Evolutionary conservation across 2,888 invertebrate species (phyloP), one percentile per base, ranked within the genome.

Genomic region (Silvanus unidentatus): DNA sequence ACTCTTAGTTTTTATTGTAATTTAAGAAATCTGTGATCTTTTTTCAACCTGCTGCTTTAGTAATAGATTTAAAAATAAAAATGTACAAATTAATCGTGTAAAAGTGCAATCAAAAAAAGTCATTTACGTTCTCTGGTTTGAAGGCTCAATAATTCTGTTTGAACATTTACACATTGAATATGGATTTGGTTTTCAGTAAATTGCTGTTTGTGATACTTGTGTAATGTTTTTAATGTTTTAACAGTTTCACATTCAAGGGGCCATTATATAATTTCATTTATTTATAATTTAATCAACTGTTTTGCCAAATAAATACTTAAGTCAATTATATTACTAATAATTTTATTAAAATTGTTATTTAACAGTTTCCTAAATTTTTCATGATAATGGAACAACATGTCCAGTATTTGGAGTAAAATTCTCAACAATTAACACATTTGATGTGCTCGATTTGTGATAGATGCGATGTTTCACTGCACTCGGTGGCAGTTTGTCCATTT

Each of bases 301-400:
- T 63, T 65, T 64, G 65, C 64, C 65, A 66, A 62, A 64, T 57
- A 65, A 62, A 62, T 58, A 57, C 56, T 57, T 60, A 57, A 58
- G 62, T 64, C 62, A 63, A 65, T 64, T 64, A 62, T 49, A 32
- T 12, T n/a, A n/a, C 32, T n/a, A 50, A 16, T 12, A 16, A 13
- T 34, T 30, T 30, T 14, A n/a, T 42, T 41, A 5, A 32, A 32
- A 32, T 12, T 5, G 32, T 12, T 22, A 22, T n/a, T 32, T 32
- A 12, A 8, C 32, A 32, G 6, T 32, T n/a, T n/a, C n/a, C n/a
- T n/a, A n/a, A n/a, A n/a, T n/a, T n/a, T n/a, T 22, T 5, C 8
- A 22, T 22, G 22, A 8, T 22, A 8, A 5, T 22, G 22, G 22
- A 32, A 32, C 32, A 32, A 32, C 10, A 32, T 64, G 63, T 40